Evolutionary conservation across 2,888 invertebrate species (phyloP), one percentile per base, ranked within the genome.

Genomic region (Eupeodes latifasciatus): DNA sequence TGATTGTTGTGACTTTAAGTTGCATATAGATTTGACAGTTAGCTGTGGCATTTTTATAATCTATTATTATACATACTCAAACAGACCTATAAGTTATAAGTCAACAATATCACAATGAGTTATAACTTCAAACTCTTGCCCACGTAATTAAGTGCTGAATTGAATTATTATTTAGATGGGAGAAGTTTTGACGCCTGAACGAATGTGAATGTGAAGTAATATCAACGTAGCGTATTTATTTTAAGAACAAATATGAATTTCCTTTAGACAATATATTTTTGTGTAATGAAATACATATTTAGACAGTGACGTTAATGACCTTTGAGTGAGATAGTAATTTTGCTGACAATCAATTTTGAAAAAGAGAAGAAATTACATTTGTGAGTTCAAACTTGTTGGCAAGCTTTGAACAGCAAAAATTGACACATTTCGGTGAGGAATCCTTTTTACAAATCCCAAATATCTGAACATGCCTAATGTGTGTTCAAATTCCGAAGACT

Each of bases 131-230:
- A 64, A 49, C 71, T 79, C 64, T 71, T 86, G 51, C 83, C 86
- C 86, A 83, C 86, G 86, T 86, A 79, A 79, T 79, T 79, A 79
- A 79, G 78, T 71, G 83, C 71, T 83, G 86, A 79, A 75, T 83
- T 86, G 86, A 82, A 86, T 83, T 83, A 69, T 62, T 86, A 66
- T 44, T 12, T 62, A 79, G 69, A 64, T 75, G 64, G 47, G 5
- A 4, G 55, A 40, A 40, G 40, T 40, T 55, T 78, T 51, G 75
- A 79, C 59, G 49, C 55, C 59, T 53, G 53, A 36, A 40, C n/a
- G 49, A 67, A 81, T 78, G 53, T 76, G 49, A 67, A 81, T 78
- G 53, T 76, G 55, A 71, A 51, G 61, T 44, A 71, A 59, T 57
- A 67, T 53, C n/a, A 12, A 2, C 19, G 12, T 64, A 6, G 27